phyloP scores from a whole-genome alignment of 2,888 invertebrate genomes.

The Eulithis testata region DNA sequence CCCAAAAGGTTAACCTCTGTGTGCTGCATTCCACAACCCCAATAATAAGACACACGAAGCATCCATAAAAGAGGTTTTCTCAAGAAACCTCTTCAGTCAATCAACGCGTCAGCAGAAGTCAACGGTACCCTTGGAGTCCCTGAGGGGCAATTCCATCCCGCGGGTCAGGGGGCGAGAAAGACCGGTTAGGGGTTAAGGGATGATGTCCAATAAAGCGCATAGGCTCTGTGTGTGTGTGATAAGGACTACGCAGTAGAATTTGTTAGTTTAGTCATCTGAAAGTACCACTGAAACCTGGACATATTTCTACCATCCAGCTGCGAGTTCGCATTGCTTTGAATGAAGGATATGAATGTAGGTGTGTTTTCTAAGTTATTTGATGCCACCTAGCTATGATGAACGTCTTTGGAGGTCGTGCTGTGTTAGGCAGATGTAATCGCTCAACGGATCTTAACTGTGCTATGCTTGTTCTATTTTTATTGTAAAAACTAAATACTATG shows the following conservation, averaged over 20 bases:
- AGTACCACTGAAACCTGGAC: too few species aligned
- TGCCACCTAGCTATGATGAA: too few species aligned
- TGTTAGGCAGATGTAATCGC: too few species aligned
- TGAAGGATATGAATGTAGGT: too few species aligned
- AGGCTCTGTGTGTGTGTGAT: not conserved
- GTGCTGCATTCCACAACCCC: conserved; percentile 8
- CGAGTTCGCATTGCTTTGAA: too few species aligned
- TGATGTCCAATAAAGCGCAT: conserved; percentile 4
- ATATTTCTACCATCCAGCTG: too few species aligned
- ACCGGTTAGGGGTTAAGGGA: conserved; percentile 10
- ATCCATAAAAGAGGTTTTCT: conserved; percentile 27
- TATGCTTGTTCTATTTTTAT: too few species aligned
- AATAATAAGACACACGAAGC: conserved; percentile 14
- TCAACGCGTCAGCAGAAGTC: conserved; percentile 44
- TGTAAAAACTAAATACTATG: not conserved
- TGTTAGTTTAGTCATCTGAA: too few species aligned
- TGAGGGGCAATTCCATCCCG: conserved; percentile 33
- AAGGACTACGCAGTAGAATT: too few species aligned
- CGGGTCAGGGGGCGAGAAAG: conserved; percentile 31
- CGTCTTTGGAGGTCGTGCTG: too few species aligned
- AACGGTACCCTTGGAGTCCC: conserved; percentile 33
- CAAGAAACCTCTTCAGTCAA: conserved; percentile 37
- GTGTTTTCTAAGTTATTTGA: too few species aligned
- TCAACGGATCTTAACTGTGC: too few species aligned
- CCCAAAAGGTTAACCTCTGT: not conserved